These are phyloP conservation scores for Microtus ochrogaster DNA, from an alignment of 2,113 vertebrate species.

Conservation along the genomic window DNA sequence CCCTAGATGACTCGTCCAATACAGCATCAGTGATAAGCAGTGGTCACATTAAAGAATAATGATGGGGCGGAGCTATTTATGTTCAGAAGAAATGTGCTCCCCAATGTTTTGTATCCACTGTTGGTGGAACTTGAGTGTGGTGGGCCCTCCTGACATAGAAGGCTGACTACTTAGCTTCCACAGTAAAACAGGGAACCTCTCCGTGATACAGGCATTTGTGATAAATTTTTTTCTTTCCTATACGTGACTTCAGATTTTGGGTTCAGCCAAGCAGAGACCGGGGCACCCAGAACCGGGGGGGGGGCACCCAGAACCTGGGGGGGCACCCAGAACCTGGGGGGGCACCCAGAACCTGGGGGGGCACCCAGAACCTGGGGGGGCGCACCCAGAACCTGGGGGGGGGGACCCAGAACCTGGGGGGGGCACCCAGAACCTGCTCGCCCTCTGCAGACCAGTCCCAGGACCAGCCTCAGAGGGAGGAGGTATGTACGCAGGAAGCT, in stretches of 20 bases:
- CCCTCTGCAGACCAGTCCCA: not conserved
- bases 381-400: too few species aligned
- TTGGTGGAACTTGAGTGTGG: not conserved
- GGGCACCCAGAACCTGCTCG: not conserved
- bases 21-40: not conserved
- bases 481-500: not conserved
- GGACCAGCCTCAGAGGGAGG: not conserved
- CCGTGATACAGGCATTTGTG: not conserved
- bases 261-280: not conserved
- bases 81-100: not conserved
- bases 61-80: too few species aligned
- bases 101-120: not conserved
- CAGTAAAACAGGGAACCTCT: not conserved
- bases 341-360: too few species aligned
- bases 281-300: not conserved
- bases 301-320: too few species aligned
- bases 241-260: not conserved
- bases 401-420: too few species aligned
- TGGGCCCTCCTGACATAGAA: not conserved
- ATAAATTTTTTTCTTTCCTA: not conserved
- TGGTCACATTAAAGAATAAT: not conserved
- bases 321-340: too few species aligned
- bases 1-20: not conserved
- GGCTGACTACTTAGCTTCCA: not conserved
- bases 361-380: too few species aligned